phyloP scores from a whole-genome alignment of 2,113 vertebrate species.

The Anolis sagrei region DNA sequence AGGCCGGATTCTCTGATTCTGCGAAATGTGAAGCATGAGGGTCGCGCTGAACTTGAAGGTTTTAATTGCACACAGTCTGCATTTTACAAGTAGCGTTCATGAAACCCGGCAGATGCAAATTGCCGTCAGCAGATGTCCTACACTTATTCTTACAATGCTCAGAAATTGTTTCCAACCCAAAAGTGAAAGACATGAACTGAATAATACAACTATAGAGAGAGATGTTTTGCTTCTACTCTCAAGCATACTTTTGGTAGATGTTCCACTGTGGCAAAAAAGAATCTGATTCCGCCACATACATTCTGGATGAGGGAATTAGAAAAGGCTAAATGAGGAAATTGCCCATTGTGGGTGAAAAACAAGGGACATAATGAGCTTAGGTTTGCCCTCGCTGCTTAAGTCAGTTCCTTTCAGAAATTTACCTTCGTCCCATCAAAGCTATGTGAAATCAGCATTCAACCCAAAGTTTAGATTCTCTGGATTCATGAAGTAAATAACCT shows the following conservation, averaged over 20 bases:
- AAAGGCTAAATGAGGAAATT: background rate
- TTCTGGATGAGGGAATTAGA: background rate
- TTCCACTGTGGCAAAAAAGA: background rate
- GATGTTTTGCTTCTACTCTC: background rate
- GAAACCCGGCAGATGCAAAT: constrained; percentile 19
- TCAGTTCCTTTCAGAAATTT: background rate
- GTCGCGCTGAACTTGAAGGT: background rate
- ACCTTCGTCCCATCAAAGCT: background rate
- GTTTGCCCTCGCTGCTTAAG: background rate
- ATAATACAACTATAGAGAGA: background rate
- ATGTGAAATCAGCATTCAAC: background rate
- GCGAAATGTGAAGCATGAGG: background rate
- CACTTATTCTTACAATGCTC: background rate
- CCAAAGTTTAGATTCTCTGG: background rate
- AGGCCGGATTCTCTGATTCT: background rate
- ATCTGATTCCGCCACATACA: background rate
- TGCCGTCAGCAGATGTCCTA: constrained; percentile 9
- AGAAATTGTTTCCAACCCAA: constrained; percentile 10
- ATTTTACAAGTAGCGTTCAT: background rate
- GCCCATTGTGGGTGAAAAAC: background rate
- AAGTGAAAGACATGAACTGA: constrained; percentile 13
- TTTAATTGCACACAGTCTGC: background rate
- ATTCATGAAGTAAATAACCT: background rate
- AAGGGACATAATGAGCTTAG: background rate
- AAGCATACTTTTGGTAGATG: background rate